phyloP scores from a whole-genome alignment of 2,113 vertebrate genomes.

The Protobothrops mucrosquamatus region DNA sequence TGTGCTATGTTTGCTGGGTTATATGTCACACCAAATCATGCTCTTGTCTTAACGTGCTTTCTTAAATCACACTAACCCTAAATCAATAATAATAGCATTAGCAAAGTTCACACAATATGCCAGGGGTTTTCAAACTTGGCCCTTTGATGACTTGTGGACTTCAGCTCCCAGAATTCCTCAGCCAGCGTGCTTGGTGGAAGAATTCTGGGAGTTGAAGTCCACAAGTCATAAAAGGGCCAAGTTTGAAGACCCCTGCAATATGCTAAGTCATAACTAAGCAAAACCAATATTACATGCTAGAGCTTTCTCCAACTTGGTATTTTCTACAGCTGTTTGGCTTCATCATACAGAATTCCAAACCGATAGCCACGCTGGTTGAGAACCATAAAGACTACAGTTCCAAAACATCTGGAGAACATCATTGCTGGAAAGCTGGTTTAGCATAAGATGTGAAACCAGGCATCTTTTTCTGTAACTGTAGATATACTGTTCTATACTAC shows the following conservation, averaged over 20 bases:
- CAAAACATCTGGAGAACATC: background rate
- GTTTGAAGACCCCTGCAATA: no score
- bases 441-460: background rate
- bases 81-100: background rate
- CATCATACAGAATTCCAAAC: background rate
- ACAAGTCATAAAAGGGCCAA: no score
- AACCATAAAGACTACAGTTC: background rate
- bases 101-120: background rate
- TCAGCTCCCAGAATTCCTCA: no score
- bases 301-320: background rate
- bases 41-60: background rate
- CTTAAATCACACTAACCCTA: background rate
- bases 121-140: no score
- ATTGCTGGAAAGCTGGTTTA: background rate
- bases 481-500: background rate
- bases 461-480: background rate
- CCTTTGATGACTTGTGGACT: no score
- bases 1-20: background rate
- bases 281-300: background rate
- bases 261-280: background rate
- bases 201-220: no score
- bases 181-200: no score
- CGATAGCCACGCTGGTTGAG: background rate
- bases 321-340: background rate
- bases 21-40: background rate